Evolutionary conservation across 2,113 vertebrate species (phyloP).

Genomic region (Penelope pileata): DNA sequence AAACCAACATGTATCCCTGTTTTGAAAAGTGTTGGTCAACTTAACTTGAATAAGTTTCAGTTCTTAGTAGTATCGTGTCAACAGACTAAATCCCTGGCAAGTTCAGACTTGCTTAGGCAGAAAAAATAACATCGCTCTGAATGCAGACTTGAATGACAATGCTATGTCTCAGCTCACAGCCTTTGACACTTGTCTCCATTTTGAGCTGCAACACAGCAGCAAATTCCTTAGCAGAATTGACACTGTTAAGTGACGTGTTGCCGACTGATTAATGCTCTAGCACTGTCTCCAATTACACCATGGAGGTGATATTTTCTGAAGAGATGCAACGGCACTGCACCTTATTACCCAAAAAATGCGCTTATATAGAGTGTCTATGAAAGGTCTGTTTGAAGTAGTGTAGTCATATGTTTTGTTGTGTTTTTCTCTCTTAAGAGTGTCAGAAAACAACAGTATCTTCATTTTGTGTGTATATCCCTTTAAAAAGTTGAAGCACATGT

Average conservation of each 20-base stretch:
- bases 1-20: neutral
- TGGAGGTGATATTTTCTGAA: neutral
- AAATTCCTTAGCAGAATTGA: neutral
- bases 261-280: neutral
- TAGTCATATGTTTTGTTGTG: neutral
- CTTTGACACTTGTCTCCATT: neutral
- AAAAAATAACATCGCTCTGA: constrained; percentile 24
- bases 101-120: constrained; percentile 22
- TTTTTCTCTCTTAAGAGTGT: neutral
- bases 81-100: constrained; percentile 19
- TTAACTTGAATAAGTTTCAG: neutral
- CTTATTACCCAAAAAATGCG: neutral
- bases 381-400: neutral
- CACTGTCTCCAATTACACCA: neutral
- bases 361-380: neutral
- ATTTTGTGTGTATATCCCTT: neutral
- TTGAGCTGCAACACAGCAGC: neutral
- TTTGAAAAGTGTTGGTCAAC: constrained; percentile 22
- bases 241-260: neutral
- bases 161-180: neutral
- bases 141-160: constrained; percentile 11
- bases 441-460: neutral
- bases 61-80: constrained; percentile 24
- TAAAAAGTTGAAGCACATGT: neutral
- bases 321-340: neutral